phyloP scores from a whole-genome alignment of 2,888 invertebrate species.

The Dryomyza anilis region DNA sequence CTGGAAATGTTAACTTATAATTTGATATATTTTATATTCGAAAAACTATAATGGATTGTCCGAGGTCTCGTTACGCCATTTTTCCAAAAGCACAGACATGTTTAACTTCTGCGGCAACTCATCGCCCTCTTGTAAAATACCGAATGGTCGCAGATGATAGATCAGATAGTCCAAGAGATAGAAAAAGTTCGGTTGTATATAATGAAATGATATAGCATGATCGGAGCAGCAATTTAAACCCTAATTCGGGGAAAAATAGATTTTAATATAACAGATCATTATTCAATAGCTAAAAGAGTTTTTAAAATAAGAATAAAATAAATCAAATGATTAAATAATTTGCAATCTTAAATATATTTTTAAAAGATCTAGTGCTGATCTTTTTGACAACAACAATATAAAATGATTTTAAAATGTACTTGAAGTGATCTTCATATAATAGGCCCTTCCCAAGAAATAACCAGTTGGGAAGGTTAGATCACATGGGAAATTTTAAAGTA shows the following conservation, averaged over 20 bases:
- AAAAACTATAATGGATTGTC: conserved; percentile 38
- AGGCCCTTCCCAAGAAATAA: too few relatives aligned
- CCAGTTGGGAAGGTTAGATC: too few relatives aligned
- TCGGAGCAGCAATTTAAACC: conserved; percentile 81
- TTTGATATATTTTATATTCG: neutral
- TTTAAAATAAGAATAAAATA: neutral
- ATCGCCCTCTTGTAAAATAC: conserved; percentile 58
- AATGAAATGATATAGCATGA: conserved; percentile 94
- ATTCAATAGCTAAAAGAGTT: too few relatives aligned
- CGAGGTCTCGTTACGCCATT: conserved; percentile 39
- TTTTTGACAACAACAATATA: too few relatives aligned
- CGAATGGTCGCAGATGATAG: conserved; percentile 88
- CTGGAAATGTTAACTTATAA: neutral
- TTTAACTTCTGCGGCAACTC: conserved; percentile 47
- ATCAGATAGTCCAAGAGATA: conserved; percentile 94
- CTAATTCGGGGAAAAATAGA: conserved; percentile 43
- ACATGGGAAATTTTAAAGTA: too few relatives aligned
- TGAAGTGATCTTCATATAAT: too few relatives aligned
- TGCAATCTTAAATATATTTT: too few relatives aligned
- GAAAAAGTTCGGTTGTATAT: conserved; percentile 90
- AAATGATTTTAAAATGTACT: too few relatives aligned
- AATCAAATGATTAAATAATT: too few relatives aligned
- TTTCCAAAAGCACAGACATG: conserved; percentile 35
- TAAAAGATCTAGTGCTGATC: too few relatives aligned
- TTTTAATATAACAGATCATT: too few relatives aligned